Percentiles rank a stretch among this genome's conserved stretches.
These are phyloP conservation scores for Malacosoma neustria DNA, from an alignment of 2,888 invertebrate genomes.

Conservation along the genomic window DNA sequence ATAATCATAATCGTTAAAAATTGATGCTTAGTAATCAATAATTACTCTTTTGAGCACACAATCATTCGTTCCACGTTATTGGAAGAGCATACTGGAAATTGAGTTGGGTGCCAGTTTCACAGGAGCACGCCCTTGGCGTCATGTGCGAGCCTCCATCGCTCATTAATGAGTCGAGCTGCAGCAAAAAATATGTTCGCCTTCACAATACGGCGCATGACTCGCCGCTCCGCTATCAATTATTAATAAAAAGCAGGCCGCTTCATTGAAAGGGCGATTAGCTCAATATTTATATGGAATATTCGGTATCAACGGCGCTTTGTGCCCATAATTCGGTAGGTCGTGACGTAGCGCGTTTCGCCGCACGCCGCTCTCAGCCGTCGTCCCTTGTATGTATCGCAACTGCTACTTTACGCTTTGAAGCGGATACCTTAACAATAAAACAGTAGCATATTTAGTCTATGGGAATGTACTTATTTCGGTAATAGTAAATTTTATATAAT, in stretches of 20 bases:
- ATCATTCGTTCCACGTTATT: slow-evolving; percentile 55
- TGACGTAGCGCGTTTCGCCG: slow-evolving; percentile 62
- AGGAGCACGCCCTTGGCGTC: slow-evolving; percentile 40
- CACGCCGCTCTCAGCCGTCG: slow-evolving; percentile 1
- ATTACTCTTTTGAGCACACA: slow-evolving; percentile 29
- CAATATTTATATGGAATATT: slow-evolving; percentile 76
- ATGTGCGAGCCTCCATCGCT: slow-evolving; percentile 44
- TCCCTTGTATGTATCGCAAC: too few relatives aligned
- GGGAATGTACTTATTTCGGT: too few relatives aligned
- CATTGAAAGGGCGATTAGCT: slow-evolving; percentile 76
- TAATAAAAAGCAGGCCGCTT: slow-evolving; percentile 74
- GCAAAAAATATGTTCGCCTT: slow-evolving; percentile 65
- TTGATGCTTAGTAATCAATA: too few relatives aligned
- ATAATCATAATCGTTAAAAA: not conserved
- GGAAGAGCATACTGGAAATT: slow-evolving; percentile 47
- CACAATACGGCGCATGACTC: slow-evolving; percentile 72
- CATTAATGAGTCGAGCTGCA: slow-evolving; percentile 61
- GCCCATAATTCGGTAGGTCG: slow-evolving; percentile 69
- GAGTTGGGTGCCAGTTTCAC: slow-evolving; percentile 47
- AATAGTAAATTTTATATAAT: too few relatives aligned
- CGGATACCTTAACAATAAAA: too few relatives aligned
- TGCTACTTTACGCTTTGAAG: not conserved
- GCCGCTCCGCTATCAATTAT: slow-evolving; percentile 70
- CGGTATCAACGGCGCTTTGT: slow-evolving; percentile 74
- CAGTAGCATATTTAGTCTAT: too few relatives aligned